These are phyloP conservation scores for Sitta europaea DNA, from an alignment of 2,113 vertebrate species.

Conservation along the genomic window DNA sequence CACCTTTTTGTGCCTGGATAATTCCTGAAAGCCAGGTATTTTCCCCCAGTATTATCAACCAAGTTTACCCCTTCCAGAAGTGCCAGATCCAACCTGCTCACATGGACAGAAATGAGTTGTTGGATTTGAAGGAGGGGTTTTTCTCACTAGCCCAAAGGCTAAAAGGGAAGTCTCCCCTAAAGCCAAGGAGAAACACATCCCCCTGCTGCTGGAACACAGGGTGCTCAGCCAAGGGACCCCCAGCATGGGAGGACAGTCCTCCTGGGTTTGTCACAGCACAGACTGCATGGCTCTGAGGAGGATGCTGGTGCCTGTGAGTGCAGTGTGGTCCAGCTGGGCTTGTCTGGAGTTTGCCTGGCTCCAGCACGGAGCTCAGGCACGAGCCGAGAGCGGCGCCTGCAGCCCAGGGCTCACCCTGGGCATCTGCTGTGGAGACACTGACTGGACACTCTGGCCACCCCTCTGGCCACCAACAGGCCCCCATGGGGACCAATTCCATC, in stretches of 20 bases:
- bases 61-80: neutral
- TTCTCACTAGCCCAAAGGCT: neutral
- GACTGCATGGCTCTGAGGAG: neutral
- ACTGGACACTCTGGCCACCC: neutral
- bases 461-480: neutral
- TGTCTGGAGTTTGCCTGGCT: neutral
- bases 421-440: neutral
- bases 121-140: neutral
- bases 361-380: neutral
- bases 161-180: neutral
- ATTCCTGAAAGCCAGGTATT: neutral
- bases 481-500: rapidly evolving
- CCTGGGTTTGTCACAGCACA: neutral
- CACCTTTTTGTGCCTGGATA: neutral
- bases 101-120: neutral
- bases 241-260: neutral
- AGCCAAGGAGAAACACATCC: neutral
- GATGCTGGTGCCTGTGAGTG: neutral
- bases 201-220: rapidly evolving
- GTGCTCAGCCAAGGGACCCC: neutral
- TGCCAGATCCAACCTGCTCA: neutral
- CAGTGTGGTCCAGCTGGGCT: neutral
- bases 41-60: neutral
- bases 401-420: neutral
- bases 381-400: rapidly evolving